Evolutionary conservation across 2,888 invertebrate genomes (phyloP).

Genomic region (Hypena proboscidalis): DNA sequence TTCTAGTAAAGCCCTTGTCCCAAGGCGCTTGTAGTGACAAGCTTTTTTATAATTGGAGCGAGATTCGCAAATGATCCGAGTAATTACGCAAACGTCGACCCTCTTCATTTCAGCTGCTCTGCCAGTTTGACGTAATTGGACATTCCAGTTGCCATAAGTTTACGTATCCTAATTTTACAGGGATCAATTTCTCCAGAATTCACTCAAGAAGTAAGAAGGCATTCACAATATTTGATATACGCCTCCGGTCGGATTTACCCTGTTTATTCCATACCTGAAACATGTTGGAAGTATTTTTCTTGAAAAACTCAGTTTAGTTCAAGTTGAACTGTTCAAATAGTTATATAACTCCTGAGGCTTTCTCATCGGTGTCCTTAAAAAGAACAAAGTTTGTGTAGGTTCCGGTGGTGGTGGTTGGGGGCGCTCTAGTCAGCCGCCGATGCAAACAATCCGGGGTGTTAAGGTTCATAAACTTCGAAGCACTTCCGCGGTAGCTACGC

Average conservation of each 20-base stretch:
- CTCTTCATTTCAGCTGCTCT: constrained; percentile 75
- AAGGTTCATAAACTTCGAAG: constrained; percentile 63
- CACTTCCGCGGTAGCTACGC: constrained; percentile 54
- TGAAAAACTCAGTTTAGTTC: constrained; percentile 13
- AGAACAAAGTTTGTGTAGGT: constrained; percentile 65
- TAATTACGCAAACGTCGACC: constrained; percentile 83
- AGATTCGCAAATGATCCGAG: constrained; percentile 82
- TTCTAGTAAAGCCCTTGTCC: constrained; percentile 55
- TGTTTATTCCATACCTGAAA: constrained; percentile 10
- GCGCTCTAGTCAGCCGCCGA: constrained; percentile 43
- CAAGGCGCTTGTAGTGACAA: constrained; percentile 70
- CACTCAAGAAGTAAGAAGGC: constrained; percentile 25
- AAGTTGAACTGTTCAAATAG: constrained; percentile 46
- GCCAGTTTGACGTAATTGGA: constrained; percentile 66
- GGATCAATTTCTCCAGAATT: constrained; percentile 46
- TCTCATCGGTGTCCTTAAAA: constrained; percentile 55
- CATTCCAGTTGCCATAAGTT: constrained; percentile 57
- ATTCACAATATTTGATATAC: constrained; percentile 16
- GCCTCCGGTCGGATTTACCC: constrained; percentile 3
- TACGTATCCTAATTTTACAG: constrained; percentile 51
- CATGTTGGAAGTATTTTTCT: constrained; percentile 6
- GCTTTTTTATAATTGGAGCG: constrained; percentile 77
- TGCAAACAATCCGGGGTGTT: constrained; percentile 67
- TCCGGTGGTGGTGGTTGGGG: constrained; percentile 46
- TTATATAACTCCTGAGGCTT: constrained; percentile 55